phyloP scores from a whole-genome alignment of 2,888 invertebrate genomes.

The Leptinotarsa tumamoca region DNA sequence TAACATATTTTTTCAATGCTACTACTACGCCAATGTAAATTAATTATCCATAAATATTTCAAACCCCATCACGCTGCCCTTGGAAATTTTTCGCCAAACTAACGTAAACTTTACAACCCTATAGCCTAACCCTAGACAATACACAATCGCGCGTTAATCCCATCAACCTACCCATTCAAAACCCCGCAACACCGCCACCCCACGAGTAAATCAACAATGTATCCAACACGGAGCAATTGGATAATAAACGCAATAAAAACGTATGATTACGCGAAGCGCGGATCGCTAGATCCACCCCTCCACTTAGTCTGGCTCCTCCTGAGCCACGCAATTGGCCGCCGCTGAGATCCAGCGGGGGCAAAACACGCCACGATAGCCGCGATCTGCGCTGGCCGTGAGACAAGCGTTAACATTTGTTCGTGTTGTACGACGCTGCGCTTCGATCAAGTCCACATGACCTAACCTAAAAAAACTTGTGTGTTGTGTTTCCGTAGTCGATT shows the following conservation, averaged over 20 bases:
- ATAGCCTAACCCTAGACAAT: too few relatives aligned
- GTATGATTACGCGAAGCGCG: conserved; percentile 61
- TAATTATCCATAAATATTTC: too few relatives aligned
- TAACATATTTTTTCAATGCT: too few relatives aligned
- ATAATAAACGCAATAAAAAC: conserved; percentile 64
- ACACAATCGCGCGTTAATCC: not conserved
- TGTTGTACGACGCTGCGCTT: conserved; percentile 41
- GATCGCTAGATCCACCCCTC: conserved; percentile 60
- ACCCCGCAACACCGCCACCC: conserved; percentile 20
- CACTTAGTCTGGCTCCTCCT: conserved; percentile 62
- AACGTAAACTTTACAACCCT: too few relatives aligned
- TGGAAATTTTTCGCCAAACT: too few relatives aligned
- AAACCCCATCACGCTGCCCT: too few relatives aligned
- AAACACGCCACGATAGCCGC: conserved; percentile 48
- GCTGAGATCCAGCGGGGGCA: conserved; percentile 45
- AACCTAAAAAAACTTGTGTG: conserved; percentile 47
- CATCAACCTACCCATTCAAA: not conserved
- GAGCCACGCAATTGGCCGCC: conserved; percentile 55
- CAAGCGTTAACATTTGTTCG: conserved; percentile 46
- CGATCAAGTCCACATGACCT: conserved; percentile 47
- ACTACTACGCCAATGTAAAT: too few relatives aligned
- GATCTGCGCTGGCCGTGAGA: conserved; percentile 44
- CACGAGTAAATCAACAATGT: conserved; percentile 53
- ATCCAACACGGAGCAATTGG: conserved; percentile 60
- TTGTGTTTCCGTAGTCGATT: conserved; percentile 33